Conservation (phyloP, 2,797 vertebrate genomes). For the Myotis findleyi region DNA sequence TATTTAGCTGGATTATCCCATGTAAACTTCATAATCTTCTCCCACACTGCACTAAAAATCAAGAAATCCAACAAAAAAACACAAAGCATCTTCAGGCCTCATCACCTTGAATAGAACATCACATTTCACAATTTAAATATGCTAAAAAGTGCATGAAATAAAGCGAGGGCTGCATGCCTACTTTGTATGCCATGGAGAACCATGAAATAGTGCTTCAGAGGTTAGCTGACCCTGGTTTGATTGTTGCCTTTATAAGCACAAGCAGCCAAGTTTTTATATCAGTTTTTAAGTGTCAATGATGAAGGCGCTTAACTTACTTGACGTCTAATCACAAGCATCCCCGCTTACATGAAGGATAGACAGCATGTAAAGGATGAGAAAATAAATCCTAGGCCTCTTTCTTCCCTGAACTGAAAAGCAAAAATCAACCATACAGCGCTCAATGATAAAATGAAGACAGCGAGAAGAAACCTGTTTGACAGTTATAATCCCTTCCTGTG, state of each 20-base stretch:
- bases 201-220: not conserved
- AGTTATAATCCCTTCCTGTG: constrained; percentile 96
- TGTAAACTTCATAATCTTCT: not conserved
- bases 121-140: not conserved
- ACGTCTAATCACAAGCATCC: constrained; percentile 76
- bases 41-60: not conserved
- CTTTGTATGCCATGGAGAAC: not conserved
- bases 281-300: not conserved
- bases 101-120: not conserved
- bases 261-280: not conserved
- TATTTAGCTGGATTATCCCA: not conserved
- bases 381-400: constrained; percentile 65
- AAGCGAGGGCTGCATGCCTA: not conserved
- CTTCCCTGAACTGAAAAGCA: constrained; percentile 65
- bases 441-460: constrained; percentile 79
- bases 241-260: not conserved
- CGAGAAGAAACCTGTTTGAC: constrained; percentile 93
- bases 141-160: not conserved
- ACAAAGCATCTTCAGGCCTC: not conserved
- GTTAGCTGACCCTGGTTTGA: not conserved
- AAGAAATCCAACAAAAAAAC: not conserved
- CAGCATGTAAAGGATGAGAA: constrained; percentile 65
- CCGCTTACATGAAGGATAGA: constrained; percentile 58
- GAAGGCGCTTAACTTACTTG: constrained; percentile 61
- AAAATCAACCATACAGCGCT: constrained; percentile 63